Percentiles rank a stretch among this genome's conserved stretches.
phyloP scores from a whole-genome alignment of 1,140 invertebrate genomes.

The Asobara japonica region DNA sequence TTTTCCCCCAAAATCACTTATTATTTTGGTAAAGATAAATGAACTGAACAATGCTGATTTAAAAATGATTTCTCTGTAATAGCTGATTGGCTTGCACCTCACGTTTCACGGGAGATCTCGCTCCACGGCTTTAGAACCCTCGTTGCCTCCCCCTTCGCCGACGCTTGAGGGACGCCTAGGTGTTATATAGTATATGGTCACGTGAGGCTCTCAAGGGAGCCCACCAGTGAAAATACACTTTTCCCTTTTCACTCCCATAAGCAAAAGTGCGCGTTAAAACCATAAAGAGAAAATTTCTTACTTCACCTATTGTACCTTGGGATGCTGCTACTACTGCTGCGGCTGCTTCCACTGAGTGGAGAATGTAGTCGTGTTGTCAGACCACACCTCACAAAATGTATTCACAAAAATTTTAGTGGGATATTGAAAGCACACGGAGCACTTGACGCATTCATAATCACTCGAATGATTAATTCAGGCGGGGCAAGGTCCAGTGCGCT shows the following conservation, averaged over 20 bases:
- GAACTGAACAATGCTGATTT: not conserved
- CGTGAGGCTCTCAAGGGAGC: not conserved
- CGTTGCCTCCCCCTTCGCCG: not conserved
- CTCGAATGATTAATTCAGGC: not conserved
- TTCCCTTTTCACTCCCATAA: not conserved
- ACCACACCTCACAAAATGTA: not conserved
- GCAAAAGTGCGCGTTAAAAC: conserved; percentile 8
- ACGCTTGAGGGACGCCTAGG: not conserved
- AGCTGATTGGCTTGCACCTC: not conserved
- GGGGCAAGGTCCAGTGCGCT: not conserved
- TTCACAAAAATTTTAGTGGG: too few relatives aligned
- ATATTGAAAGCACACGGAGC: not conserved
- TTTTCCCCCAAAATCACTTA: too few relatives aligned
- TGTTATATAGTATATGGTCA: conserved; percentile 9
- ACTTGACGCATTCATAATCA: not conserved
- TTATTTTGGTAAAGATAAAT: not conserved
- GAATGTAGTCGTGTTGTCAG: not conserved
- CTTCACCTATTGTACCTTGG: not conserved
- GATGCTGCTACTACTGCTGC: too few relatives aligned
- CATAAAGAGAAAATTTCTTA: not conserved
- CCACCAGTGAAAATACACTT: conserved; percentile 1
- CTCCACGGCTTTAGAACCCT: not conserved
- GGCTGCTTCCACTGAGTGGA: not conserved
- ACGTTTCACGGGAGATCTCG: conserved; percentile 6
- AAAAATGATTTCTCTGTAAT: not conserved